These are phyloP conservation scores for Hoplodrina ambigua DNA, from an alignment of 2,888 invertebrate species.

Conservation along the genomic window DNA sequence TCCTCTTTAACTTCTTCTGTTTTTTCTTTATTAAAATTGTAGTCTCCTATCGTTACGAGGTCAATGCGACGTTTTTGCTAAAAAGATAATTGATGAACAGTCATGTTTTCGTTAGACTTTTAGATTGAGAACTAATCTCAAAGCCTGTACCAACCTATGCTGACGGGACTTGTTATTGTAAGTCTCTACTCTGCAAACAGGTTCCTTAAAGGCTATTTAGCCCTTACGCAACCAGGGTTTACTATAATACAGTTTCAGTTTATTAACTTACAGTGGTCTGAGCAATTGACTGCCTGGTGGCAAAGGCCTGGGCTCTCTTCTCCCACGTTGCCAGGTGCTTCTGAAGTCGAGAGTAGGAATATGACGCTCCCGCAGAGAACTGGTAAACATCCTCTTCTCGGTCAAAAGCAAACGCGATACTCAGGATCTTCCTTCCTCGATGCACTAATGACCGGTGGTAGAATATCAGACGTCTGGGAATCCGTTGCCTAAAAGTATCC, in stretches of 20 bases:
- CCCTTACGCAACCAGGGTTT: neutral
- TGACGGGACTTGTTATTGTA: neutral
- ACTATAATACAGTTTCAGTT: neutral
- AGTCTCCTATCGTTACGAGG: conserved; percentile 94
- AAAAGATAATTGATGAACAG: conserved; percentile 60
- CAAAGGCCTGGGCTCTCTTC: conserved; percentile 92
- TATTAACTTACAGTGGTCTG: conserved; percentile 90
- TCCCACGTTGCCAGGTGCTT: conserved; percentile 93
- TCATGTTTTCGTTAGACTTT: neutral
- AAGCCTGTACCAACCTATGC: no score
- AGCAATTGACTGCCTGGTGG: conserved; percentile 93
- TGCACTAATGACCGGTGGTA: conserved; percentile 97
- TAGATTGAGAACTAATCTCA: neutral
- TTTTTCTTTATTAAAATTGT: conserved; percentile 78
- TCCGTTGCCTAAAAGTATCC: conserved; percentile 91
- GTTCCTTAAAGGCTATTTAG: neutral
- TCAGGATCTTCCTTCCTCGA: conserved; percentile 97
- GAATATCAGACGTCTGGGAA: conserved; percentile 95
- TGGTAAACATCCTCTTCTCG: conserved; percentile 98
- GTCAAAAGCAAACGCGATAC: conserved; percentile 98
- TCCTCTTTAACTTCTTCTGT: conserved; percentile 75
- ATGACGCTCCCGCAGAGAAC: conserved; percentile 98
- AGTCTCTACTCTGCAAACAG: neutral
- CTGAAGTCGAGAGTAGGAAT: conserved; percentile 97
- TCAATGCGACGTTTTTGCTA: conserved; percentile 98